Evolutionary conservation across 2,113 vertebrate genomes (phyloP), one percentile per base, ranked within the genome.

Genomic region (Anas platyrhynchos): DNA sequence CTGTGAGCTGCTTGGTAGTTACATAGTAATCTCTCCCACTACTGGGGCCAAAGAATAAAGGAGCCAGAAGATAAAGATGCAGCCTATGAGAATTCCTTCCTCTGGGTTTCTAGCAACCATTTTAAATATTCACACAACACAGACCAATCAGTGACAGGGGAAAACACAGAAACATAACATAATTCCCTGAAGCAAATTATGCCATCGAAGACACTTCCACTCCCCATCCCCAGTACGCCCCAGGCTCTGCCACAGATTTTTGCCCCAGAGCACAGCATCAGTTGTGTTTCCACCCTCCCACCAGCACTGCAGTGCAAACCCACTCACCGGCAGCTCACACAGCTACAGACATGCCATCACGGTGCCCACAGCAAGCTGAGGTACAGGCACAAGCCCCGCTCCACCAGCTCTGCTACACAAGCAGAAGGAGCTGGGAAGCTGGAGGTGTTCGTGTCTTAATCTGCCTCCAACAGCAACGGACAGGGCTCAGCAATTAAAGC

Each of bases 301-400:
- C 1, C 36, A 41, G 31, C 14, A 4, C 15, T 36, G 54, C 0
- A 0, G 15, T 36, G 74, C 41, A 79, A 75, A 75, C 20, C 4
- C 82, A 31, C 21, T 16, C 59, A 36, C 22, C 9, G 6, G 61
- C 36, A 38, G 62, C 36, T 25, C 36, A 38, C 26, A 27, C 16
- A 41, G 34, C 62, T 6, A 27, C 16, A 18, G 69, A 77, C 21
- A 75, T 27, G 38, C 38, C 56, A 38, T 9, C 18, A 18, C 4
- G 62, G 20, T 13, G 26, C 34, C 73, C 16, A 48, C 16, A 62
- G 27, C 34, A 32, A 84, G 41, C 26, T 4, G 21, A 87, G 68
- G 71, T 25, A 11, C 41, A 91, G 15, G 11, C 26, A 87, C 5
- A 6, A 46, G n/a, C 10, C 50, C 23, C 66, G 41, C 54, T 54